phyloP scores from a whole-genome alignment of 1,140 invertebrate species.

The Contarinia nasturtii region DNA sequence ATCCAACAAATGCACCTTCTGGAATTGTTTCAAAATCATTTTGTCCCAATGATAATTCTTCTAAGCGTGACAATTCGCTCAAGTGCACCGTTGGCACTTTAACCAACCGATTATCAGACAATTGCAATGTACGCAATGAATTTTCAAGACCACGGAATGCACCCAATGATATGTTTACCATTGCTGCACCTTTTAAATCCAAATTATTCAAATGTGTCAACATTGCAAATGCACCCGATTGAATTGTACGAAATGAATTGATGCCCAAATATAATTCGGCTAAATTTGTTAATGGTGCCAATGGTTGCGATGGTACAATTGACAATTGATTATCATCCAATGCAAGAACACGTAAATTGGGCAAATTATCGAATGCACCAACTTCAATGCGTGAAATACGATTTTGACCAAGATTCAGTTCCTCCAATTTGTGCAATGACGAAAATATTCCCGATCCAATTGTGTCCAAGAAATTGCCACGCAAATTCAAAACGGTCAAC shows the following conservation, averaged over 20 bases:
- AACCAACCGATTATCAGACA: constrained; percentile 57
- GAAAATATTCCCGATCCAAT: constrained; percentile 56
- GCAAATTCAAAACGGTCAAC: constrained; percentile 57
- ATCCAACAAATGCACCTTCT: constrained; percentile 50
- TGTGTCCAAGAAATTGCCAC: constrained; percentile 64
- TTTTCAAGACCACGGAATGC: constrained; percentile 57
- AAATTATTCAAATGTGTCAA: constrained; percentile 52
- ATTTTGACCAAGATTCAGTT: constrained; percentile 74
- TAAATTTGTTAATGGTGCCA: constrained; percentile 47
- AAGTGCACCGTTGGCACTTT: constrained; percentile 57
- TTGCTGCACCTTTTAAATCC: constrained; percentile 57
- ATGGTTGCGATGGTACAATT: constrained; percentile 48
- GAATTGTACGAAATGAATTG: constrained; percentile 56
- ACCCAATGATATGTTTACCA: constrained; percentile 50
- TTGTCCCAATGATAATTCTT: constrained; percentile 62
- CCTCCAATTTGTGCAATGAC: constrained; percentile 52
- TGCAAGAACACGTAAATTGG: constrained; percentile 53
- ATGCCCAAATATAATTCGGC: constrained; percentile 67
- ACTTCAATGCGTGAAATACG: constrained; percentile 61
- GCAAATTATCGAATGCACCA: constrained; percentile 56
- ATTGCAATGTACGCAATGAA: constrained; percentile 43
- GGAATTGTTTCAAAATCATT: constrained; percentile 53
- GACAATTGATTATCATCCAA: constrained; percentile 70
- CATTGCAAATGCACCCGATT: constrained; percentile 53
- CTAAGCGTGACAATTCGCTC: constrained; percentile 44